Percentiles rank a stretch among this genome's conserved stretches.
Evolutionary conservation across 2,888 invertebrate genomes (phyloP).

Genomic region (Anagyrus pseudococci): DNA sequence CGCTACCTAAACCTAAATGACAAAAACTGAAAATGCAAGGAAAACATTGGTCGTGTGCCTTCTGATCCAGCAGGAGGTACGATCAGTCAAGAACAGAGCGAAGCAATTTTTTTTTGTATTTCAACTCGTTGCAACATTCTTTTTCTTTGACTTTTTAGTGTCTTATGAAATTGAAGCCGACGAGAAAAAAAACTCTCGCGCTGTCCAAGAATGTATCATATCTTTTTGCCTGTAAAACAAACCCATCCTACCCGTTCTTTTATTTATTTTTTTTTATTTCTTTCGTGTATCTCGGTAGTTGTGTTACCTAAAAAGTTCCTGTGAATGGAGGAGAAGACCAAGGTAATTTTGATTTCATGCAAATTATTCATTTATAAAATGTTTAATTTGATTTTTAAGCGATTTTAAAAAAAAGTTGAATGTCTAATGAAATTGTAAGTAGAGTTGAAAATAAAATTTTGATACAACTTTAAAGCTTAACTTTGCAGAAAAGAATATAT

Average conservation of each 20-base stretch:
- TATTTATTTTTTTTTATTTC: not conserved
- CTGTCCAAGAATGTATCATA: slow-evolving; percentile 33
- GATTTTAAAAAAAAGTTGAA: not conserved
- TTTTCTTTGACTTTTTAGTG: not conserved
- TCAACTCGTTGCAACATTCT: slow-evolving; percentile 12
- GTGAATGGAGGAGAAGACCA: slow-evolving; percentile 24
- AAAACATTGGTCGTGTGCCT: slow-evolving; percentile 35
- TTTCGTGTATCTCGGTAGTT: slow-evolving; percentile 9
- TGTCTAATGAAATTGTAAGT: too few species aligned
- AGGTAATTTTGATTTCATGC: slow-evolving; percentile 15
- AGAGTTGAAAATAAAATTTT: too few species aligned
- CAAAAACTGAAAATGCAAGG: slow-evolving; percentile 27
- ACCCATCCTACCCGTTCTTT: slow-evolving; percentile 19
- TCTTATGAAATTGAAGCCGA: slow-evolving; percentile 2
- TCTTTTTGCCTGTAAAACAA: slow-evolving; percentile 39
- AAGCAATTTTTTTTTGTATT: slow-evolving; percentile 2
- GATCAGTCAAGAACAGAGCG: slow-evolving; percentile 31
- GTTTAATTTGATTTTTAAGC: not conserved
- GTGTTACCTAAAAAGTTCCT: slow-evolving; percentile 27
- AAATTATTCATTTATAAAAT: not conserved
- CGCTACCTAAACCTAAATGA: slow-evolving; percentile 28
- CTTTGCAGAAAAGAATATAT: too few species aligned
- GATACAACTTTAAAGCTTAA: too few species aligned
- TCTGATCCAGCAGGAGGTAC: slow-evolving; percentile 37
- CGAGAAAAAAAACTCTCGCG: slow-evolving; percentile 11